These are phyloP conservation scores for Sycophila texana DNA, from an alignment of 2,888 invertebrate genomes.

Conservation along the genomic window DNA sequence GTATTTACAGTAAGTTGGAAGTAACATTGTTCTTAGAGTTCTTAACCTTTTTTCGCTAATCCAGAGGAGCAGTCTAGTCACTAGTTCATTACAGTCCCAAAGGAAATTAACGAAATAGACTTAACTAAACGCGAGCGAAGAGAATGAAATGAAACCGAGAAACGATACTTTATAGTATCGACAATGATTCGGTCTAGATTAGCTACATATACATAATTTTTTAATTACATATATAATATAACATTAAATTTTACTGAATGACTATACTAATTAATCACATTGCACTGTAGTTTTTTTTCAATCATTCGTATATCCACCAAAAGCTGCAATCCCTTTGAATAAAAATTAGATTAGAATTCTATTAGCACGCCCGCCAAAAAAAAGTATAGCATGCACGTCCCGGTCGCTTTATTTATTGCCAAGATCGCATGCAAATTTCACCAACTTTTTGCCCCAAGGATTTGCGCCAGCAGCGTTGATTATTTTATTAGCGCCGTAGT, in stretches of 20 bases:
- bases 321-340: no score
- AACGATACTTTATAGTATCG: slow-evolving; percentile 48
- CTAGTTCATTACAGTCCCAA: slow-evolving; percentile 54
- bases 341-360: background rate
- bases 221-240: no score
- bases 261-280: no score
- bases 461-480: slow-evolving; percentile 46
- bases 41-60: slow-evolving; percentile 71
- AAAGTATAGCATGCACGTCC: background rate
- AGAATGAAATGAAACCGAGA: slow-evolving; percentile 53
- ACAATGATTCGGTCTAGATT: no score
- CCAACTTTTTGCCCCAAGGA: background rate
- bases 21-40: slow-evolving; percentile 57
- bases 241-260: no score
- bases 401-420: background rate
- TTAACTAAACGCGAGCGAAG: slow-evolving; percentile 30
- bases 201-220: no score
- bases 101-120: slow-evolving; percentile 53
- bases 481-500: slow-evolving; percentile 49
- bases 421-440: background rate
- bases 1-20: background rate
- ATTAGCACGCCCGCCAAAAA: background rate
- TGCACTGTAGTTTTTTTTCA: no score
- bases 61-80: slow-evolving; percentile 76
- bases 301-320: no score